Evolutionary conservation across 2,888 invertebrate genomes (phyloP).

Genomic region (Melieria crassipennis): DNA sequence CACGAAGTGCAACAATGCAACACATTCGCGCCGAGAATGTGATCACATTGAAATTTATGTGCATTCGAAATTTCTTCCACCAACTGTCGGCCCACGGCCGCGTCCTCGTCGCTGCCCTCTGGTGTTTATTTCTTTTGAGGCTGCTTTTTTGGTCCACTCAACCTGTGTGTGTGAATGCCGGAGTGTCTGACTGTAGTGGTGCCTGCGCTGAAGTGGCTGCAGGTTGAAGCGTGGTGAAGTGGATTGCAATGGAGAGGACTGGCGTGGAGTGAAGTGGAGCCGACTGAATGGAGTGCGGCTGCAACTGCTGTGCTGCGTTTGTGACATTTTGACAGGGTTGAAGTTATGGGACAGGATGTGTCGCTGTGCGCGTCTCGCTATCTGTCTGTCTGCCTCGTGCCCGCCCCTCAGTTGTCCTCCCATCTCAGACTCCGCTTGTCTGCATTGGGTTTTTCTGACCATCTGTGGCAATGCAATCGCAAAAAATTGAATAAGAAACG

Average conservation of each 20-base stretch:
- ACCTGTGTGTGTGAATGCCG: background rate
- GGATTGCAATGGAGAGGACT: background rate
- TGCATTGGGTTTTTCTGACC: background rate
- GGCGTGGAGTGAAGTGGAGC: background rate
- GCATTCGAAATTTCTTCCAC: slow-evolving; percentile 52
- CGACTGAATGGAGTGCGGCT: slow-evolving; percentile 29
- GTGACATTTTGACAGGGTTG: slow-evolving; percentile 42
- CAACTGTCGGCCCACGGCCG: slow-evolving; percentile 3
- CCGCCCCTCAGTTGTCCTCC: background rate
- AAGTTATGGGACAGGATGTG: slow-evolving; percentile 56
- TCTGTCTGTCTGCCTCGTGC: slow-evolving; percentile 11
- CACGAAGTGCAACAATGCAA: slow-evolving; percentile 47
- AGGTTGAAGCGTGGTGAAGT: background rate
- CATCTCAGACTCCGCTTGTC: background rate
- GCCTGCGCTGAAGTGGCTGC: too few species aligned
- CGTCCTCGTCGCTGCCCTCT: background rate
- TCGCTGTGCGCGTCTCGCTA: background rate
- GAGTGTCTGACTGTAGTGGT: too few species aligned
- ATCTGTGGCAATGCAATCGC: slow-evolving; percentile 17
- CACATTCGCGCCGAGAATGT: slow-evolving; percentile 43
- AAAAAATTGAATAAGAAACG: slow-evolving; percentile 12
- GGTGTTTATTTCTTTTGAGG: background rate
- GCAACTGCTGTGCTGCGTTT: slow-evolving; percentile 46
- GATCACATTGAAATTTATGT: slow-evolving; percentile 60
- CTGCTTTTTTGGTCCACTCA: too few species aligned